Base-by-base conservation (phyloP, 2,888 invertebrate species). In the Amorpha juglandis region DNA sequence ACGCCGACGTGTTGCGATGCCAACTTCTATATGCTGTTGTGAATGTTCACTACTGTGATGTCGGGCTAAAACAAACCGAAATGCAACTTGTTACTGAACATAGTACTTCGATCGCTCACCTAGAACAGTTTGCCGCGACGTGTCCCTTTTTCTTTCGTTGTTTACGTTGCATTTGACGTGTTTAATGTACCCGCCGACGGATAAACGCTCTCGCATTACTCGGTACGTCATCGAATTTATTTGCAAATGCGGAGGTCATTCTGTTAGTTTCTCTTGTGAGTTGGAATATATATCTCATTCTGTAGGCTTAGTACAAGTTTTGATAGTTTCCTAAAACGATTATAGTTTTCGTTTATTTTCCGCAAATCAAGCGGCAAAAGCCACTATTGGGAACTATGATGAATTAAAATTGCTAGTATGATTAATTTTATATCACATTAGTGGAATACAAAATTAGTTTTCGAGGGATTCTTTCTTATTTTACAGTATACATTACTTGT, bases 1-100 rank as follows among this genome's bases (percentile, higher is more conserved):
- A 50, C 19, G 50, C 64, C 65, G 63, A 63, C 65, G 45, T 68
- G 65, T 63, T 64, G 48, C 42, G 52, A 38, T 65, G 64, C 66
- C 65, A 64, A 66, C 67, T 69, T 68, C 35, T 58, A 21, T 19
- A 58, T 58, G 58, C 58, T 42, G 58, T 58, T 58, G 58, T 12
- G 38, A 42, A 9, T 33, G 27, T 0, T 3, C 19, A 50, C 50
- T 50, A 16, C n/a, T 6, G 16, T 48, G 9, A 50, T 19, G 19
- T 50, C 19, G 50, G 11, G 42, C 12, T 38, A 42, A 45, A 45
- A 11, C 45, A 11, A 45, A 45, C 45, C 12, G 1, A 45, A 14
- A 11, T 14, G 45, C 4, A 45, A 14, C 0, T 45, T 45, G 45
- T 12, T 14, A 27, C 14, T 52, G 14, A 52, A 27, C 33, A 53